Evolutionary conservation across 2,888 invertebrate genomes (phyloP), one percentile per base, ranked within the genome.

Genomic region (Dorcus hopei): DNA sequence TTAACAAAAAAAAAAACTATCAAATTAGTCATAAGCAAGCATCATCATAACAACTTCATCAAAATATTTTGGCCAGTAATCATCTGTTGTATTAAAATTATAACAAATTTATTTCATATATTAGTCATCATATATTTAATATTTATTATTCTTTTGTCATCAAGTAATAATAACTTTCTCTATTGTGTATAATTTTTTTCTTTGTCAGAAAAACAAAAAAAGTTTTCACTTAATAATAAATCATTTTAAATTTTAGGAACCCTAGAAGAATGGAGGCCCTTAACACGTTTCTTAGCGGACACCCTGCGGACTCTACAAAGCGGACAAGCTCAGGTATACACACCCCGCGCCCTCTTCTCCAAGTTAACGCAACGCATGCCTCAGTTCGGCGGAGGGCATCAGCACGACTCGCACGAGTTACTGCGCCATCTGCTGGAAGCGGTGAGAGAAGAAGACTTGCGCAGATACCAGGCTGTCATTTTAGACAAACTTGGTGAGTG

Each of bases 401-500:
- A 99, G 73, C 98, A 99, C 73, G 98, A 99, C 76, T 89, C 97
- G 0, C 98, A 99, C 72, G 98, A 99, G 77, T 80, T 98, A 55
- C 82, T 99, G 14, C 81, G 97, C 54, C 93, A 94, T 79, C 80
- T 98, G 49, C 80, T 98, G 52, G 97, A 98, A 77, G 90, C 89
- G 64, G 91, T 97, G 65, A 86, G 87, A 64, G 86, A 87, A 6
- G 89, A 88, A 72, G 88, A 88, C 69, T 81, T 87, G 4, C 84
- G 93, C 77, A 87, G 95, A 61, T 93, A 93, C 73, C 91, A 94
- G 76, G 80, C 84, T 2, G 87, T 92, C 51, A 94, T 96, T 70
- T 81, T 96, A 54, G 85, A 86, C 68, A 85, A 87, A 71, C 83
- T 92, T 58, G 91, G 91, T 59, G 61, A 63, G 61, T 9, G 0